These are phyloP conservation scores for Synchiropus splendidus DNA, from an alignment of 2,113 vertebrate genomes.

Conservation along the genomic window DNA sequence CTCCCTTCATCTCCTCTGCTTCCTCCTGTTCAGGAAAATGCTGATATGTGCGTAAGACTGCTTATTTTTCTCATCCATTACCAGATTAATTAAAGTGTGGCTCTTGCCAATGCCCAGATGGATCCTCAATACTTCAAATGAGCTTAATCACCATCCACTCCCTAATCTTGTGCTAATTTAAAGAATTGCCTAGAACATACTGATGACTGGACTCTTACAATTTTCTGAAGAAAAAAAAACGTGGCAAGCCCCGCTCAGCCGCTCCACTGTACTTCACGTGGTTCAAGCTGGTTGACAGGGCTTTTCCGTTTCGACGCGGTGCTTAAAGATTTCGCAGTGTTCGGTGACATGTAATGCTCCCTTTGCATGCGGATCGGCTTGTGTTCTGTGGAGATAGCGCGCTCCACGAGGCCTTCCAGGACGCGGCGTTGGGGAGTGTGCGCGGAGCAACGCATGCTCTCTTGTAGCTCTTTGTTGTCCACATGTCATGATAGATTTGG, in stretches of 20 bases:
- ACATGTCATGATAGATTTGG: conserved; percentile 64
- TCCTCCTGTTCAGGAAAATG: conserved; percentile 62
- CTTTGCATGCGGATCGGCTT: conserved; percentile 35
- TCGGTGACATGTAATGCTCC: conserved; percentile 57
- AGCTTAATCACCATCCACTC: conserved; percentile 68
- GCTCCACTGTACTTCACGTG: conserved; percentile 44
- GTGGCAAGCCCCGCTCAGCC: conserved; percentile 38
- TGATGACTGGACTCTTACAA: conserved; percentile 57
- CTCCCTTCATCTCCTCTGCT: conserved; percentile 30
- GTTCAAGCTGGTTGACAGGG: conserved; percentile 41
- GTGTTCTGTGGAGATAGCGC: conserved; percentile 55
- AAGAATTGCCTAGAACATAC: conserved; percentile 61
- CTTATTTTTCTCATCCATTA: conserved; percentile 70
- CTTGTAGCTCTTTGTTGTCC: conserved; percentile 63
- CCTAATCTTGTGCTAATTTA: conserved; percentile 68
- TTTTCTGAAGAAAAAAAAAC: conserved; percentile 44
- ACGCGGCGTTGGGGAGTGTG: conserved; percentile 14
- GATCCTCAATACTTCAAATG: conserved; percentile 69
- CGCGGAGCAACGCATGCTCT: conserved; percentile 26
- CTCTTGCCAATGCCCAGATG: conserved; percentile 67
- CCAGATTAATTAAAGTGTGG: conserved; percentile 71
- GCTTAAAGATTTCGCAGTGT: conserved; percentile 58
- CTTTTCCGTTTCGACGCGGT: conserved; percentile 42
- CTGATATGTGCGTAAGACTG: conserved; percentile 67
- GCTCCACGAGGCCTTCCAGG: conserved; percentile 21